Base-by-base conservation (phyloP, 2,113 vertebrate genomes). In the Myotis brandtii region DNA sequence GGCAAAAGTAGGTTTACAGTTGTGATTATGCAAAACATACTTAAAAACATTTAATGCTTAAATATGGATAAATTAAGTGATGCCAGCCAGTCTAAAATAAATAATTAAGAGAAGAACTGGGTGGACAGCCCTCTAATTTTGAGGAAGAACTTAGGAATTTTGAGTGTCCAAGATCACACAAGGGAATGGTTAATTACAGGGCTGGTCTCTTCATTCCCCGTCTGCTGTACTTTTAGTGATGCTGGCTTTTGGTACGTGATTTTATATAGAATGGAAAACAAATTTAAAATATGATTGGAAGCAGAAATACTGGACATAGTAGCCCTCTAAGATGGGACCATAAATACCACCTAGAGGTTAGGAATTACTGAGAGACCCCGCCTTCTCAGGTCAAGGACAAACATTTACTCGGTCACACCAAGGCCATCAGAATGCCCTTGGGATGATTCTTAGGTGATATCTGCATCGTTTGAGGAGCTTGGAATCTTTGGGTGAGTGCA, bases 211-310 rank as follows among this genome's bases (percentile, higher is more conserved):
- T 52, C 40, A 66, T 82, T 72, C 34, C 10, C 21, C 25, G 34
- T n/a, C 86, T 56, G 0, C 37, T 59, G 9, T 27, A n/a, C 94
- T 81, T 56, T 32, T 32, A 77, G 50, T 80, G 56, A 79, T 43
- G 70, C 70, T 56, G 40, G 64, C 8, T 82, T 93, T 89, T 52
- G 30, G 10, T 32, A 27, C 56, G 72, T 73, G 92, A 73, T 73
- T 93, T 92, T 67, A 82, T 79, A 32, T 46, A 80, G 90, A 92
- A 82, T 11, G 37, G 83, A 34, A 93, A 64, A 80, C n/a, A 81
- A 79, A 43, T 46, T 27, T 84, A 64, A 89, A 95, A 89, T 50
- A 27, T n/a, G 37, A 76, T 43, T 73, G 64, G 32, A 94, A 95
- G 17, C 18, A 37, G 87, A 95, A 89, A 69, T 76, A 20, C 54